A percentile compares a stretch with the other conserved stretches of the same genome.
These are phyloP conservation scores for Orchestia grillus DNA, from an alignment of 1,140 invertebrate species.

Conservation along the genomic window DNA sequence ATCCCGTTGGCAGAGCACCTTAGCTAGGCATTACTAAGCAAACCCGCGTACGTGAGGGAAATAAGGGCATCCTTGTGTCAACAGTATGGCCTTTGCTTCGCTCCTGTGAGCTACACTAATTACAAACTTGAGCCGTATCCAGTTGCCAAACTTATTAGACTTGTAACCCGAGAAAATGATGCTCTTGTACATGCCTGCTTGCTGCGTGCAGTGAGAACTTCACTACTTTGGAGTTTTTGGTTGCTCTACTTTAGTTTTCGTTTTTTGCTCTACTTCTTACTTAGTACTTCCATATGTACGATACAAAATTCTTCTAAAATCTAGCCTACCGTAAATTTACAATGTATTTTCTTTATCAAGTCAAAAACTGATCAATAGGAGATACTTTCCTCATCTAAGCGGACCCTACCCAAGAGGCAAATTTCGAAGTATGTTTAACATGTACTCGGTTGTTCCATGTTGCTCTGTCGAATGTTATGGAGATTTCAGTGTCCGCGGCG, in stretches of 20 bases:
- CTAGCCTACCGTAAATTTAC: background rate
- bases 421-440: background rate
- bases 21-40: background rate
- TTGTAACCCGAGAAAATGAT: background rate
- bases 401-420: background rate
- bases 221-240: background rate
- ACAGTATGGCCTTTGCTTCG: background rate
- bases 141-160: background rate
- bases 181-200: background rate
- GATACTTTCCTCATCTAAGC: background rate
- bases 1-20: background rate
- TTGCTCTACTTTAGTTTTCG: background rate
- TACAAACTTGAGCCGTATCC: background rate
- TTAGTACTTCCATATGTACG: background rate
- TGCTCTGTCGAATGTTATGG: background rate
- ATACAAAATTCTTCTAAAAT: background rate
- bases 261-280: background rate
- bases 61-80: background rate
- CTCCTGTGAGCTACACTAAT: background rate
- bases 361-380: background rate
- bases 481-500: background rate
- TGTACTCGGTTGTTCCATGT: background rate
- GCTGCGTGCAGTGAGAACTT: background rate
- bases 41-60: background rate
- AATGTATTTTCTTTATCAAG: background rate